phyloP scores from a whole-genome alignment of 2,113 vertebrate species.

The Typhlomys cinereus region DNA sequence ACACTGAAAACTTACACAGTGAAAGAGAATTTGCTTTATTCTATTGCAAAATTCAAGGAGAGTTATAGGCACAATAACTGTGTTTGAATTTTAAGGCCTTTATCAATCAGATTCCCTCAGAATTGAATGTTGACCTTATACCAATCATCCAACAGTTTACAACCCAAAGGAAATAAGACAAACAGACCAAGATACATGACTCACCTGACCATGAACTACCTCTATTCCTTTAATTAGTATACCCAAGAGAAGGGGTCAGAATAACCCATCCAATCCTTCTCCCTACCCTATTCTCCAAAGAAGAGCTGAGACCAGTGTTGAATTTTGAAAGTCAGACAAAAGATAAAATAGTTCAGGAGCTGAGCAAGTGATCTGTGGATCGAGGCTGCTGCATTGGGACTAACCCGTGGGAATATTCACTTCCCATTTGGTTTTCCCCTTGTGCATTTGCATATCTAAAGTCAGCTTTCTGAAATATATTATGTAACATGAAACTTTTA shows the following conservation, averaged over 20 bases:
- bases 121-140: slow-evolving; percentile 32
- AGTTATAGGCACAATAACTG: slow-evolving; percentile 49
- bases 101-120: slow-evolving; percentile 47
- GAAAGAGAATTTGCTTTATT: slow-evolving; percentile 40
- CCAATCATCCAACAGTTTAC: slow-evolving; percentile 40
- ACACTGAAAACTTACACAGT: not conserved
- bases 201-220: not conserved
- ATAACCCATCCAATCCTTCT: not conserved
- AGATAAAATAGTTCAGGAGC: not conserved
- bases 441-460: not conserved
- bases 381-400: too few relatives aligned
- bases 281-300: not conserved
- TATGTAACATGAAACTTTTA: not conserved
- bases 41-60: slow-evolving; percentile 35
- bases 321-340: not conserved
- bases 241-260: not conserved
- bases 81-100: slow-evolving; percentile 56
- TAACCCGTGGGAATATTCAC: not conserved
- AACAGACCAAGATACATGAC: not conserved
- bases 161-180: slow-evolving; percentile 51
- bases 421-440: not conserved
- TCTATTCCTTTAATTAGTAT: not conserved
- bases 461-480: not conserved
- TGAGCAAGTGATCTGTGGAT: not conserved
- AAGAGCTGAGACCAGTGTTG: not conserved